Conservation (phyloP, 1,140 invertebrate species). For the Colletes gigas region DNA sequence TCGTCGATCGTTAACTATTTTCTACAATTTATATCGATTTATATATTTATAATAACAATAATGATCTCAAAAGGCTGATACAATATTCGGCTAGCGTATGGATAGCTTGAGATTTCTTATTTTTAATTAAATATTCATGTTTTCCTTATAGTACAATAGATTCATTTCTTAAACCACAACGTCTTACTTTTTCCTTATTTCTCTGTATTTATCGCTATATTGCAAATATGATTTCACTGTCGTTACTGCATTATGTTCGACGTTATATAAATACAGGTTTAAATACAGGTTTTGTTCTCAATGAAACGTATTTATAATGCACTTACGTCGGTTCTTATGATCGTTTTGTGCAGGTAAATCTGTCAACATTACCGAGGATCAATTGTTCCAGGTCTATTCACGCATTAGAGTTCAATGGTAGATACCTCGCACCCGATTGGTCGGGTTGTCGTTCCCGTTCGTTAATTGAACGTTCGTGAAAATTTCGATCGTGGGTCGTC, state of each 20-base stretch:
- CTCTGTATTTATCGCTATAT: neutral
- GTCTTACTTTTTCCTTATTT: neutral
- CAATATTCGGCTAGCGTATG: constrained; percentile 66
- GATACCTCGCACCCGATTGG: neutral
- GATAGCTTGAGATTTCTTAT: constrained; percentile 67
- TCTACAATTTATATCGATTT: constrained; percentile 47
- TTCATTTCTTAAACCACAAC: neutral
- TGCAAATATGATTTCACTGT: constrained; percentile 15
- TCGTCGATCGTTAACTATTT: constrained; percentile 53
- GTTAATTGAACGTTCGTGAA: neutral
- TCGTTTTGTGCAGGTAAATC: neutral
- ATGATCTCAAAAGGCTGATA: constrained; percentile 71
- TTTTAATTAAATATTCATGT: constrained; percentile 60
- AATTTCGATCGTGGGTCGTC: neutral
- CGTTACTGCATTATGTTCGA: neutral
- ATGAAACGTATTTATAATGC: neutral
- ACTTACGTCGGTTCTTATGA: neutral
- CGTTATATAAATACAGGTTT: neutral
- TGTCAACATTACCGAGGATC: neutral
- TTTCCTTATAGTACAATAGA: constrained; percentile 21
- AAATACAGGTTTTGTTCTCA: neutral
- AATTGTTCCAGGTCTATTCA: neutral
- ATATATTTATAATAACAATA: constrained; percentile 63
- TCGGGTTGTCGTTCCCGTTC: no score
- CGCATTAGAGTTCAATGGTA: neutral